Evolutionary conservation across 2,113 vertebrate species (phyloP).

Genomic region (Telmatochromis sp.): DNA sequence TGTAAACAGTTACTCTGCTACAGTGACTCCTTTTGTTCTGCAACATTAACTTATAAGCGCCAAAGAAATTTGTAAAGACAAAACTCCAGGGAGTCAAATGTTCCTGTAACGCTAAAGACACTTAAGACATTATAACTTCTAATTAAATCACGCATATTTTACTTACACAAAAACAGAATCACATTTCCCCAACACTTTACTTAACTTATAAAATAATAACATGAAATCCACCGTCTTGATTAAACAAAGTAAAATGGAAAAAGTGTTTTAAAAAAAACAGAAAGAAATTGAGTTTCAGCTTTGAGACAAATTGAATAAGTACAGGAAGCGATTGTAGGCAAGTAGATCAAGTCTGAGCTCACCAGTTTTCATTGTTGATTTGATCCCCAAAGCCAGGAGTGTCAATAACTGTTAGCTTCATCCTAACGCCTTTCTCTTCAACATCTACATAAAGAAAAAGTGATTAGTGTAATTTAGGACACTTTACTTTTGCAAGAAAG

Average conservation of each 20-base stretch:
- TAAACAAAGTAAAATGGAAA: not conserved
- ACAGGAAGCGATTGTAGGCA: not conserved
- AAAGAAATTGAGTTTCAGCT: not conserved
- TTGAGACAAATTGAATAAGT: not conserved
- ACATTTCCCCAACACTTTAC: not conserved
- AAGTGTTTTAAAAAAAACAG: not conserved
- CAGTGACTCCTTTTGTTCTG: not conserved
- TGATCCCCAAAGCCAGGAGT: constrained; percentile 97
- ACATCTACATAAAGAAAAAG: constrained; percentile 73
- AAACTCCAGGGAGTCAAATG: not conserved
- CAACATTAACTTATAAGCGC: not conserved
- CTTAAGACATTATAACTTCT: not conserved
- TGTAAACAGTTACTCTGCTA: not conserved
- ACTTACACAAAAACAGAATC: not conserved
- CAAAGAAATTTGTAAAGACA: not conserved
- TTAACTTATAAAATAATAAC: not conserved
- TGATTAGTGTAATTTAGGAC: not conserved
- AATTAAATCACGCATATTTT: not conserved
- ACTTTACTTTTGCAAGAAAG: not conserved
- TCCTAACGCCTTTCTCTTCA: constrained; percentile 95
- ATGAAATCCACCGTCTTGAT: not conserved
- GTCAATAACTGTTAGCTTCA: constrained; percentile 96
- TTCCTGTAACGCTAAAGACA: not conserved
- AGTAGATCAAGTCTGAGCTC: constrained; percentile 19
- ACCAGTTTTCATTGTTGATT: constrained; percentile 99